These are phyloP conservation scores for Bagarius yarrelli DNA, from an alignment of 2,113 vertebrate species.

Conservation along the genomic window DNA sequence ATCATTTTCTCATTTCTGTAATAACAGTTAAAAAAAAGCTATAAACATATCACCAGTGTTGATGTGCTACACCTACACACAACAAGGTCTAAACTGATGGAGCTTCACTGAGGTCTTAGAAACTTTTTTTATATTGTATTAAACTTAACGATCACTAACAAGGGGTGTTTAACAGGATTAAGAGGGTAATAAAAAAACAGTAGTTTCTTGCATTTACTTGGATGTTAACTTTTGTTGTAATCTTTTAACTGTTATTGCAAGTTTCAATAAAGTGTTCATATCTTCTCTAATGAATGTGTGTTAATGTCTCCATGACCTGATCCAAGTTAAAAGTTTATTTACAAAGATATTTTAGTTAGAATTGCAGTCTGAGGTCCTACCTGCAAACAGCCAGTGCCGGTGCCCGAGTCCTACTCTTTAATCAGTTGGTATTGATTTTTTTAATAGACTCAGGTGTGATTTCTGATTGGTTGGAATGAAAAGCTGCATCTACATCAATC, in stretches of 20 bases:
- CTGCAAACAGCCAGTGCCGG: too few species aligned
- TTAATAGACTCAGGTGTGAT: too few species aligned
- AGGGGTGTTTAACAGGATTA: not conserved
- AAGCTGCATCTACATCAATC: too few species aligned
- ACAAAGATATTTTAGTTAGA: not conserved
- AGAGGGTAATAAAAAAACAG: not conserved
- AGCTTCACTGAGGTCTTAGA: not conserved
- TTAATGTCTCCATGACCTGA: not conserved
- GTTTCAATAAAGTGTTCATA: slow-evolving; percentile 39
- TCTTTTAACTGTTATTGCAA: not conserved
- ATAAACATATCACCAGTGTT: not conserved
- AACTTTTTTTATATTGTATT: not conserved
- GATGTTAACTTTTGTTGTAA: not conserved
- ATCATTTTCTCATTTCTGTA: not conserved
- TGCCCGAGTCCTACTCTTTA: too few species aligned
- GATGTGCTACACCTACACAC: not conserved
- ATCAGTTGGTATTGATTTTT: too few species aligned
- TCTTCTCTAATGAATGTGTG: not conserved
- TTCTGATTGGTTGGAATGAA: too few species aligned
- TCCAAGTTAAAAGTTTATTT: not conserved
- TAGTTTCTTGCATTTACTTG: not conserved
- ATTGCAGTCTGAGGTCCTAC: too few species aligned
- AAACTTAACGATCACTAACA: not conserved
- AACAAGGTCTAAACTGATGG: too few species aligned
- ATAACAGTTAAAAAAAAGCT: not conserved